Evolutionary conservation across 2,113 vertebrate species (phyloP).

Genomic region (Ariopsis seemanni): DNA sequence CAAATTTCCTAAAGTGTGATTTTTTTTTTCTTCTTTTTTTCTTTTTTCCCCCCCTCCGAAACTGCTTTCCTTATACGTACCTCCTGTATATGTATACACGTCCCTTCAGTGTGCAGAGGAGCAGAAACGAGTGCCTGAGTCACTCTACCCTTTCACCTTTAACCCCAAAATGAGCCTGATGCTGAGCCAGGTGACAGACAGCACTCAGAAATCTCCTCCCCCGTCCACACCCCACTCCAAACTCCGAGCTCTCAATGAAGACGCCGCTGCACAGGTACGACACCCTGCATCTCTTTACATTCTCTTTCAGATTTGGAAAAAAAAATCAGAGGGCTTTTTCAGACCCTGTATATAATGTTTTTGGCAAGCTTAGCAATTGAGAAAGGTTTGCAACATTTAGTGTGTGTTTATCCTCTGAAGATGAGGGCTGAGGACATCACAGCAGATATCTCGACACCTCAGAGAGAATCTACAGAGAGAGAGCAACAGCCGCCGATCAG

Average conservation of each 20-base stretch:
- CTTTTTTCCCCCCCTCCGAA: too few species aligned
- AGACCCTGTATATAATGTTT: neutral
- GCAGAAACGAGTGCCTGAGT: constrained; percentile 82
- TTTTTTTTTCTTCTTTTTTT: too few species aligned
- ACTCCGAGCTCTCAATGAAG: constrained; percentile 32
- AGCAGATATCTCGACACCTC: constrained; percentile 44
- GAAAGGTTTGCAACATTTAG: neutral
- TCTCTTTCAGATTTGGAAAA: neutral
- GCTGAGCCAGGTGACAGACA: constrained; percentile 82
- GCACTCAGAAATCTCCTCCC: constrained; percentile 68
- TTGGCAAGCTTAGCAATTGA: neutral
- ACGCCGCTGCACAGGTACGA: constrained; percentile 47
- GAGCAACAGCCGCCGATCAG: constrained; percentile 57
- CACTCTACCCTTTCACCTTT: constrained; percentile 92
- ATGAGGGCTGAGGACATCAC: constrained; percentile 39
- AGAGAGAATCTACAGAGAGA: constrained; percentile 51
- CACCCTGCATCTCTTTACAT: neutral
- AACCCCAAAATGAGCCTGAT: constrained; percentile 98
- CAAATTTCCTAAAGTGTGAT: neutral
- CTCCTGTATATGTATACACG: neutral
- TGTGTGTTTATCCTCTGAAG: constrained; percentile 36
- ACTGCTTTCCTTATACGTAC: neutral
- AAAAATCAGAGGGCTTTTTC: neutral
- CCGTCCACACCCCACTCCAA: constrained; percentile 54
- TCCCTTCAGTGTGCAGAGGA: constrained; percentile 85